Percentiles rank a stretch among this genome's conserved stretches.
Evolutionary conservation across 2,113 vertebrate genomes (phyloP).

Genomic region (Petroica traversi): DNA sequence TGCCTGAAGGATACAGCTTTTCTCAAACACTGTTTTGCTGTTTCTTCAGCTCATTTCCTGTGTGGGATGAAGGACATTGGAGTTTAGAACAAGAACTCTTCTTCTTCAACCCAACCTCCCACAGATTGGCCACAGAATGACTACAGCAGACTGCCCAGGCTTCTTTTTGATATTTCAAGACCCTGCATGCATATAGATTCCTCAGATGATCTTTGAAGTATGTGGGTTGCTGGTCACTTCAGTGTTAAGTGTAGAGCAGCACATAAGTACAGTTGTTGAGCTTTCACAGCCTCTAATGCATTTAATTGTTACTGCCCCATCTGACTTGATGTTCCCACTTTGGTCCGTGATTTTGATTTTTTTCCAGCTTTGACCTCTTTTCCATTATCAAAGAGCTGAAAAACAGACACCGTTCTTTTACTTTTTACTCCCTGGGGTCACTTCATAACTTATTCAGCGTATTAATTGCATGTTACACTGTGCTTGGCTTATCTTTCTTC

Average conservation of each 20-base stretch:
- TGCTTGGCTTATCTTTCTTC: constrained; percentile 46
- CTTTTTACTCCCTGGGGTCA: constrained; percentile 19
- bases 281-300: background rate
- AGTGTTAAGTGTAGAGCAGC: background rate
- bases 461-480: background rate
- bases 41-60: background rate
- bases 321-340: background rate
- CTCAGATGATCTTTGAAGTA: background rate
- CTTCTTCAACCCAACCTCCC: background rate
- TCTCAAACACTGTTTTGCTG: background rate
- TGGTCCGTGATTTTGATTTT: background rate
- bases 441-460: constrained; percentile 22
- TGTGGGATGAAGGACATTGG: background rate
- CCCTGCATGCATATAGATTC: background rate
- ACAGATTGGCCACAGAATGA: background rate
- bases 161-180: background rate
- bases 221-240: background rate
- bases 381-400: constrained; percentile 40
- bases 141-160: background rate
- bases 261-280: background rate
- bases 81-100: background rate
- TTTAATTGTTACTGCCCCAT: background rate
- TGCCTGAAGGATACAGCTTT: background rate
- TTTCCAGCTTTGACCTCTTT: background rate
- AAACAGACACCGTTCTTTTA: background rate